A percentile compares a stretch with the other conserved stretches of the same genome.
Conservation (phyloP, 2,888 invertebrate genomes). For the Euzophera pinguis region DNA sequence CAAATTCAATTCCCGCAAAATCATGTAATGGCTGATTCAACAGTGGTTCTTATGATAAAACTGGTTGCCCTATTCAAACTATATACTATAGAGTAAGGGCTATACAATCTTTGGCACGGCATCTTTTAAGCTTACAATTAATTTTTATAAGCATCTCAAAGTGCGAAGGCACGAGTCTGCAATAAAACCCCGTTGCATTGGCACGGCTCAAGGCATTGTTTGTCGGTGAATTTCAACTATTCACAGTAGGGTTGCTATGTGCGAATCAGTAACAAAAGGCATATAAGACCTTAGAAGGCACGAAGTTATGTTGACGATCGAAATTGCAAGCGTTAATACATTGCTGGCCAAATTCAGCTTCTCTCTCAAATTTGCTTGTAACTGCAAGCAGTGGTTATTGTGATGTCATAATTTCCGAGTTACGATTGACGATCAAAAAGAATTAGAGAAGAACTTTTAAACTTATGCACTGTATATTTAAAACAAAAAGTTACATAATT, state of each 20-base stretch:
- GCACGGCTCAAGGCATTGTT: neutral
- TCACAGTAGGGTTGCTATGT: neutral
- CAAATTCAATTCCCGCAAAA: too few species aligned
- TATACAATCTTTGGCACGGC: neutral
- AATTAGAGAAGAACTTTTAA: too few species aligned
- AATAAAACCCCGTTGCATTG: neutral
- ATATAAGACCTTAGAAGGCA: neutral
- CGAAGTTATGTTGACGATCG: too few species aligned
- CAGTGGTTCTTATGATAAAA: neutral
- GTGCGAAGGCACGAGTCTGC: conserved; percentile 4
- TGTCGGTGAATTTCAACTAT: neutral
- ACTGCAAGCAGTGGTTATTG: too few species aligned
- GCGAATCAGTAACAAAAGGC: neutral
- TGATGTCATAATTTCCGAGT: too few species aligned
- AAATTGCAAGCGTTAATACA: too few species aligned
- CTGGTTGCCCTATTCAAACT: neutral
- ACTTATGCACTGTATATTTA: too few species aligned
- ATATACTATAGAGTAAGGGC: neutral
- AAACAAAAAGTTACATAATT: too few species aligned
- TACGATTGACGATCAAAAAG: too few species aligned
- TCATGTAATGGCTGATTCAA: too few species aligned
- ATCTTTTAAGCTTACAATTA: neutral
- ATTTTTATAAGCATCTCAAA: conserved; percentile 4
- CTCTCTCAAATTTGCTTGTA: too few species aligned
- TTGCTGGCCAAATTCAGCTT: too few species aligned